Evolutionary conservation across 2,888 invertebrate genomes (phyloP), one percentile per base, ranked within the genome.

Genomic region (Dioctria rufipes): DNA sequence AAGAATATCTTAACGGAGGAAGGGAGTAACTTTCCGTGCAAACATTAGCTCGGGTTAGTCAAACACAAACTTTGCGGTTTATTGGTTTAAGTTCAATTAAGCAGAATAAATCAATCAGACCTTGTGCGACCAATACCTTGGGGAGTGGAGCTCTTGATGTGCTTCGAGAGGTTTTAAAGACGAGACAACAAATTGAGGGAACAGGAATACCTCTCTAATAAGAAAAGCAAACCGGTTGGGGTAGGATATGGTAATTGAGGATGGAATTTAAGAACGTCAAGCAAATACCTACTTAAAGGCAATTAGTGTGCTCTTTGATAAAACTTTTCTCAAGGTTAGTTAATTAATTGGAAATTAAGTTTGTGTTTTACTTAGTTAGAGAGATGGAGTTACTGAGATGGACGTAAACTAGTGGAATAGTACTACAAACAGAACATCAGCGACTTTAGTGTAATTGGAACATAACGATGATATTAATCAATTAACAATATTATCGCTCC

Each of bases 31-130:
- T 78, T 78, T 49, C 49, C 61, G 63, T 39, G 75, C 66, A 66
- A 75, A 80, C 75, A 80, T 77, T 80, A 75, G 75, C 75, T 75
- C 5, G 65, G 75, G 80, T 80, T 80, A 65, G 80, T 75, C 75
- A 75, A 66, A 80, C 69, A 75, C 54, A 80, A 75, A 75, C 75
- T 80, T 61, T 80, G 40, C 25, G 75, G 77, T 80, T 80, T 80
- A 80, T 80, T 80, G 80, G 80, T 66, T 80, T 80, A 80, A 80
- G 80, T 80, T 80, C 75, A 80, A 80, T 80, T 80, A 80, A 63
- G 54, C 66, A 73, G 75, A 80, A 80, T 80, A 75, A 80, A 80
- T 80, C 80, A 80, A 80, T 80, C 80, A 75, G 61, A 8, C 43
- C 39, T 25, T 25, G 25, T 61, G 61, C 75, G 75, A 75, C 75